A percentile compares a stretch with the other conserved stretches of the same genome.
Evolutionary conservation across 1,140 invertebrate genomes (phyloP).

Genomic region (Eulimnadia texana): DNA sequence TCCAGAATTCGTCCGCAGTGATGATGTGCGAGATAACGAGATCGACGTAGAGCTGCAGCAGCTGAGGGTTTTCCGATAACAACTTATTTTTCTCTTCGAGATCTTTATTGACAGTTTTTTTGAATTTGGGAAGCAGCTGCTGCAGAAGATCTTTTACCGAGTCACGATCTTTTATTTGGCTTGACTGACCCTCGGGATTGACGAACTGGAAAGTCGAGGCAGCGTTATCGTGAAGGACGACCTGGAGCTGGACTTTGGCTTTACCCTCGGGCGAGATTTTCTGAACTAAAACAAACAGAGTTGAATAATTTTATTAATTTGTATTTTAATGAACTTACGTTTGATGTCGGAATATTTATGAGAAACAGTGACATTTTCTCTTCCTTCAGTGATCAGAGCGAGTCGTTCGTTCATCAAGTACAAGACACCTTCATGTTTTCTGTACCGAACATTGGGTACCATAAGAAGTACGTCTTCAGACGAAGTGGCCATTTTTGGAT

Average conservation of each 20-base stretch:
- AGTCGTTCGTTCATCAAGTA: slow-evolving; percentile 91
- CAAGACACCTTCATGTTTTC: slow-evolving; percentile 88
- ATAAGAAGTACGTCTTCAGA: slow-evolving; percentile 87
- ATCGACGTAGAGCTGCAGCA: slow-evolving; percentile 77
- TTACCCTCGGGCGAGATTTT: slow-evolving; percentile 98
- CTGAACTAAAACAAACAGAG: slow-evolving; percentile 53
- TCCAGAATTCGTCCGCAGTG: slow-evolving; percentile 92
- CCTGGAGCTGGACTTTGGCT: slow-evolving; percentile 95
- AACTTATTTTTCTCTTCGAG: slow-evolving; percentile 74
- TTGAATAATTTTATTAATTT: slow-evolving; percentile 10
- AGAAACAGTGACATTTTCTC: slow-evolving; percentile 76
- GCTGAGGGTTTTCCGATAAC: slow-evolving; percentile 63
- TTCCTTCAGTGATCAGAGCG: slow-evolving; percentile 79
- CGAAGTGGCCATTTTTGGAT: slow-evolving; percentile 49
- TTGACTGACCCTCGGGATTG: slow-evolving; percentile 62
- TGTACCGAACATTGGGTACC: slow-evolving; percentile 79
- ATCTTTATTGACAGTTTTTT: slow-evolving; percentile 84
- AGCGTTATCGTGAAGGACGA: slow-evolving; percentile 82
- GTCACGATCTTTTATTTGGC: slow-evolving; percentile 79
- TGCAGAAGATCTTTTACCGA: slow-evolving; percentile 84
- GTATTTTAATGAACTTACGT: slow-evolving; percentile 41
- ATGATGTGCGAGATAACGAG: slow-evolving; percentile 87
- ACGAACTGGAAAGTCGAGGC: slow-evolving; percentile 97
- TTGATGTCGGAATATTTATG: slow-evolving; percentile 93
- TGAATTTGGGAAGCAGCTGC: slow-evolving; percentile 86